Evolutionary conservation across 1,140 invertebrate species (phyloP), one percentile per base, ranked within the genome.

Genomic region (Drosophila bocqueti): DNA sequence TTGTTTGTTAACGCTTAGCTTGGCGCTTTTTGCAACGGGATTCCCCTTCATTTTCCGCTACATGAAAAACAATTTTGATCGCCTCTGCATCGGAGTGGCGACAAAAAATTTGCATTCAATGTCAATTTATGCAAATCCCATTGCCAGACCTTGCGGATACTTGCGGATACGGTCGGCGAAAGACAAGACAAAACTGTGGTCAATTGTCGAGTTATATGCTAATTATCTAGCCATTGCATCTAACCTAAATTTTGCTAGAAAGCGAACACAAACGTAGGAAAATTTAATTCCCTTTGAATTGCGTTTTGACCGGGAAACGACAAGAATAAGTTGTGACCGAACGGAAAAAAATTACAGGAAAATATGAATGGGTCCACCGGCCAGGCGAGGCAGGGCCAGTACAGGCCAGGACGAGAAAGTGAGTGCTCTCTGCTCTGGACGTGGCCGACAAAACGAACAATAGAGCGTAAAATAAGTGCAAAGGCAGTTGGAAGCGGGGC

Each of bases 401-500:
- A 13, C 34, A 16, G 59, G 58, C 40, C 64, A 62, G 81, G 69
- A 76, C 76, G 74, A 74, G 64, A 83, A 71, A 85, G 72, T 77
- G 76, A 77, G 68, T 73, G 80, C 77, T 58, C 81, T 73, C 68
- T 82, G 83, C 73, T 64, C 79, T 69, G 81, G 76, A 83, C 89
- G 66, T 74, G 74, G 83, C 75, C 86, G 65, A 83, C 83, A 86
- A 91, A 91, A 87, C 73, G 86, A 91, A 90, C 90, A 91, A 91
- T 91, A 83, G 90, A 92, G 67, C 89, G 89, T 89, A 85, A 91
- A 91, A 91, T 91, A 90, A 91, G 83, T 91, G 89, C 82, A 91
- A 79, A 91, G 73, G 89, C 74, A 84, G 69, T 54, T 62, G 67
- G 67, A 42, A 61, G 40, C 42, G 47, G 42, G 63, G 61, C 47